Evolutionary conservation across 2,797 vertebrate species (phyloP).

Genomic region (Rhinichthys osculus): DNA sequence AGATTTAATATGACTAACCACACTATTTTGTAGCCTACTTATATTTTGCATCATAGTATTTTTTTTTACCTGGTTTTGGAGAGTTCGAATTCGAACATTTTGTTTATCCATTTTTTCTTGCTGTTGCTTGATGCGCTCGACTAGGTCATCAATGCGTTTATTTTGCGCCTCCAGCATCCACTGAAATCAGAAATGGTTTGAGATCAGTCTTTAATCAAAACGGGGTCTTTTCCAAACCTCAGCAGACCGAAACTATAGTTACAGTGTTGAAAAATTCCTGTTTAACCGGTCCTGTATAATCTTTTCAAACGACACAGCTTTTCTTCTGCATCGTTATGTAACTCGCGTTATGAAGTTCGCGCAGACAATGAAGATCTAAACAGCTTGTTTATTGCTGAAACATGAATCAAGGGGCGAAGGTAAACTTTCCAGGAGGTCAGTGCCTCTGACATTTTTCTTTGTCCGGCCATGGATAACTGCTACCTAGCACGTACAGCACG

Average conservation of each 20-base stretch:
- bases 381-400: not conserved
- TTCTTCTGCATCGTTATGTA: not conserved
- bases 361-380: not conserved
- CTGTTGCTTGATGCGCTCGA: constrained; percentile 88
- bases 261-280: not conserved
- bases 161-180: constrained; percentile 88
- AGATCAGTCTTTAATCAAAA: not conserved
- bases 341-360: not conserved
- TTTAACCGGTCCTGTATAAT: constrained; percentile 19
- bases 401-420: not conserved
- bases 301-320: not conserved
- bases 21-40: not conserved
- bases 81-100: constrained; percentile 86
- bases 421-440: not conserved
- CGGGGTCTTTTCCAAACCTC: not conserved
- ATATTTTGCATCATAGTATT: not conserved
- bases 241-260: not conserved
- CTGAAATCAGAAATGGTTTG: constrained; percentile 67
- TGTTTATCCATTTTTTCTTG: constrained; percentile 96
- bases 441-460: constrained; percentile 15
- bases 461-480: constrained; percentile 13
- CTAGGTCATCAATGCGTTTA: constrained; percentile 86
- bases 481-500: constrained; percentile 58
- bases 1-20: not conserved
- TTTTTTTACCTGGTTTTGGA: constrained; percentile 87